Conservation (phyloP, 2,797 vertebrate genomes). For the Podargus strigoides region DNA sequence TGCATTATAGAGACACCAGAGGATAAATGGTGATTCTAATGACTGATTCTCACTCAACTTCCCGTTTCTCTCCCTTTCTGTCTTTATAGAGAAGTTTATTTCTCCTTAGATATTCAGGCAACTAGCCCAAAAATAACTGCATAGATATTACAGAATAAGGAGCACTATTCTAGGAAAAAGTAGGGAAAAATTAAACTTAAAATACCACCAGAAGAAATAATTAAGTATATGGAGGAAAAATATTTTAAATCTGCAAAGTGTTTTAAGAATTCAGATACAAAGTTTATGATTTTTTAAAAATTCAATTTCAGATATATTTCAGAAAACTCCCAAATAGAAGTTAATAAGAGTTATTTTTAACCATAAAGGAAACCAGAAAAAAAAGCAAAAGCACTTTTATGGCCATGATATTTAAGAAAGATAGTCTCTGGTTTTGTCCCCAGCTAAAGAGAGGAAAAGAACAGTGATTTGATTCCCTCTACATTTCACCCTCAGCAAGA, state of each 20-base stretch:
- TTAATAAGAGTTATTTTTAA: not conserved
- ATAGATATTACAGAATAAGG: not conserved
- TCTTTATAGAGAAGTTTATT: not conserved
- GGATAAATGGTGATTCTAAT: not conserved
- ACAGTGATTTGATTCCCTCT: not conserved
- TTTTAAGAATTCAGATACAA: conserved; percentile 20
- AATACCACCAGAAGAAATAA: not conserved
- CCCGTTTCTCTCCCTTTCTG: not conserved
- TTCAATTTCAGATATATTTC: not conserved
- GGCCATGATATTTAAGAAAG: not conserved
- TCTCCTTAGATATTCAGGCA: not conserved
- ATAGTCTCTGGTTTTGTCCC: not conserved
- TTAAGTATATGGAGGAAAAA: not conserved
- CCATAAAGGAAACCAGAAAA: not conserved
- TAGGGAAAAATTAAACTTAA: not conserved
- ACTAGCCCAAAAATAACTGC: not conserved
- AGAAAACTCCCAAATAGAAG: not conserved
- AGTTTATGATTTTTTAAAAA: not conserved
- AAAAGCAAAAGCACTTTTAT: conserved; percentile 5
- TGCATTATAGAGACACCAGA: not conserved
- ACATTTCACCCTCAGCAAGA: conserved; percentile 5
- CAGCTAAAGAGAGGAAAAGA: not conserved
- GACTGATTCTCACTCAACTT: not conserved
- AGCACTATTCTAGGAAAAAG: not conserved
- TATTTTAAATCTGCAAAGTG: not conserved